Percentiles rank a stretch among this genome's conserved stretches.
Conservation (phyloP, 35 echinoderm and acorn worm genomes). For the Heliocidaris tuberculata region DNA sequence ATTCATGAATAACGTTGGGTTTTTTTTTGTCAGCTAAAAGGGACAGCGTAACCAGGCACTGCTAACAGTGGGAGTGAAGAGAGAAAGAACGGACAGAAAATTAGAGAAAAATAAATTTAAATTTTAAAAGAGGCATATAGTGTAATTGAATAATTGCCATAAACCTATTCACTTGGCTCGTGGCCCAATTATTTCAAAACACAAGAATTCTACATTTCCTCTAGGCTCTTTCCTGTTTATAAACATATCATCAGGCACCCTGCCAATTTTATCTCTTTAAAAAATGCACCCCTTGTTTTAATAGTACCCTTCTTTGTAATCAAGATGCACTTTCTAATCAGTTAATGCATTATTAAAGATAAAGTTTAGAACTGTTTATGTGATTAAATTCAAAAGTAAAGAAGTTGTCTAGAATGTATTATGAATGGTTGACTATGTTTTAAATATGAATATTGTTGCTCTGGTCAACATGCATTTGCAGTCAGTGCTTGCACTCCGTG, state of each 20-base stretch:
- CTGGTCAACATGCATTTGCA: too few relatives aligned
- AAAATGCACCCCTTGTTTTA: background rate
- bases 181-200: background rate
- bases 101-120: background rate
- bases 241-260: background rate
- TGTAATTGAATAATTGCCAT: background rate
- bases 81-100: background rate
- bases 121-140: background rate
- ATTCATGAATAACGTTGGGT: too few relatives aligned
- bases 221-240: background rate
- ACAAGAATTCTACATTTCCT: background rate
- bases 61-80: background rate
- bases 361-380: too few relatives aligned
- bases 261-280: background rate
- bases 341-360: too few relatives aligned
- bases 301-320: background rate
- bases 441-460: too few relatives aligned
- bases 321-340: background rate
- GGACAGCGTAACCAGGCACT: background rate
- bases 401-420: too few relatives aligned
- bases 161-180: background rate
- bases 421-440: too few relatives aligned
- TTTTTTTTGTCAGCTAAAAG: background rate
- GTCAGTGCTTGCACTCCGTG: too few relatives aligned
- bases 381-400: too few relatives aligned